phyloP scores from a whole-genome alignment of 1,140 invertebrate species.

The Drosophila aff. region DNA sequence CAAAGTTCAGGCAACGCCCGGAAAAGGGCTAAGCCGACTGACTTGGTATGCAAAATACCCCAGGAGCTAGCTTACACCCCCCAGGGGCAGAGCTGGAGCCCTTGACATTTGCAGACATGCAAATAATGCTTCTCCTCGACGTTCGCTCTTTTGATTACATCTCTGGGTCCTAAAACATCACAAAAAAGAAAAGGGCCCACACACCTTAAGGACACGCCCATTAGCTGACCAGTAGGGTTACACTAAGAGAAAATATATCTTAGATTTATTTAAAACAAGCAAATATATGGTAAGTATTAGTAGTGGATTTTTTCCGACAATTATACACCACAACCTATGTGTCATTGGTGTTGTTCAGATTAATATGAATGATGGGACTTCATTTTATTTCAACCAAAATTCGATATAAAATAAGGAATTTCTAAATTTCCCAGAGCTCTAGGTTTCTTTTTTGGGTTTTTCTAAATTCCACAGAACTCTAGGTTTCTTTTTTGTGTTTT shows the following conservation, averaged over 20 bases:
- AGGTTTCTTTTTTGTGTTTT: background rate
- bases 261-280: too few relatives aligned
- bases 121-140: slow-evolving; percentile 3
- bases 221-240: slow-evolving; percentile 1
- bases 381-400: background rate
- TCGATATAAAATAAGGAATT: background rate
- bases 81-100: background rate
- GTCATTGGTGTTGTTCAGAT: background rate
- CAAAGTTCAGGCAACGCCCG: slow-evolving; percentile 62
- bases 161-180: slow-evolving; percentile 11
- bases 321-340: background rate
- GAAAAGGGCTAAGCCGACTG: slow-evolving; percentile 32
- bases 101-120: slow-evolving; percentile 49
- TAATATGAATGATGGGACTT: too few relatives aligned
- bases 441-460: background rate
- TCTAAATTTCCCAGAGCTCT: background rate
- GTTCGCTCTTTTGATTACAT: slow-evolving; percentile 42
- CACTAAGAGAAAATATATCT: slow-evolving; percentile 7
- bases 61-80: background rate
- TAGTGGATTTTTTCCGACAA: too few relatives aligned
- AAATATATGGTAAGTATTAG: too few relatives aligned
- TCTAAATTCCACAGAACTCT: background rate
- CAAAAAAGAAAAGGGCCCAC: background rate
- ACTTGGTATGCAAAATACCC: slow-evolving; percentile 31
- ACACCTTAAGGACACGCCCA: slow-evolving; percentile 25